Base-by-base conservation (phyloP, 2,888 invertebrate genomes). In the Lamellibrachia satsuma region DNA sequence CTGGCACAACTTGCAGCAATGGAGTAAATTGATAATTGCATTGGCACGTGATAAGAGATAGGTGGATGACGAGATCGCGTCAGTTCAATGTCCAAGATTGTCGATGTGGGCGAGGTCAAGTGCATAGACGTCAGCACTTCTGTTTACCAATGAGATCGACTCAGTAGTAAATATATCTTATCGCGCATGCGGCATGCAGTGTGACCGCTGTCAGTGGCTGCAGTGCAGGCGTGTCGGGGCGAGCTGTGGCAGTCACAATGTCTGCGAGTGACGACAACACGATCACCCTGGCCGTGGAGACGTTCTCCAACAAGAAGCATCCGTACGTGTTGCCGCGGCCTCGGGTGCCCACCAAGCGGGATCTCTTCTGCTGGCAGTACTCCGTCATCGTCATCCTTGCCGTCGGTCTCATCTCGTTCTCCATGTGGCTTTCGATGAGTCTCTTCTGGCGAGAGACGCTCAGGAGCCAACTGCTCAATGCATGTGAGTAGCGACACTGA, bases 391-490 rank as follows among this genome's bases (percentile, higher is more conserved):
- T 94, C 9, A 90, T 93, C 27, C 92, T 93, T 91, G 93, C 93
- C 27, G 52, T 93, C 27, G 92, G 92, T 9, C 93, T 93, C 91
- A 93, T 93, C 90, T 93, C 93, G 1, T 93, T 93, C 93, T 93
- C 93, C 27, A 92, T 93, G 22, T 93, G 93, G 93, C 92, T 93
- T 91, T 93, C 93, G 91, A 92, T 93, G n/a, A 92, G 93, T 60
- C 93, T 93, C 90, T 93, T 93, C 52, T 75, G 75, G 75, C 75
- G 75, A 6, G 75, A 75, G 75, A n/a, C 15, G 15, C 22, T 0
- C 22, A 15, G 75, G 15, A 22, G 22, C 4, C 22, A 75, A 75
- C 75, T 75, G 15, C 22, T 75, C 75, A 75, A n/a, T 75, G 75
- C 75, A 75, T 22, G 75, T 75, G 75, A 75, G 75, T 75, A 75